Percentiles rank a stretch among this genome's conserved stretches.
Evolutionary conservation across 1,140 invertebrate species (phyloP).

Genomic region (Anastrepha obliqua): DNA sequence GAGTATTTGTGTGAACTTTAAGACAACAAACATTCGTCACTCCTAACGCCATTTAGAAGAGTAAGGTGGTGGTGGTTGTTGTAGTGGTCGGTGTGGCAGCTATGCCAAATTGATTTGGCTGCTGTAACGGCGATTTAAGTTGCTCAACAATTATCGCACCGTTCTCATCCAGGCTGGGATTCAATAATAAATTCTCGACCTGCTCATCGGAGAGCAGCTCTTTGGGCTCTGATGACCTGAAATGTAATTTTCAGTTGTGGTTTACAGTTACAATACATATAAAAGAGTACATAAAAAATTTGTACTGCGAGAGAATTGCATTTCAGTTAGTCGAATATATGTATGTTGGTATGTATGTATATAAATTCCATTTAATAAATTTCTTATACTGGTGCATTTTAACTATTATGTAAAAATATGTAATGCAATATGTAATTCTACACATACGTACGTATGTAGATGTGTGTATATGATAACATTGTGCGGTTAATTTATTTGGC

Average conservation of each 20-base stretch:
- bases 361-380: slow-evolving; percentile 9
- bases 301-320: slow-evolving; percentile 26
- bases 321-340: slow-evolving; percentile 15
- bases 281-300: slow-evolving; percentile 40
- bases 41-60: background rate
- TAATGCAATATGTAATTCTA: slow-evolving; percentile 29
- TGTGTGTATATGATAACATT: slow-evolving; percentile 39
- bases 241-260: slow-evolving; percentile 60
- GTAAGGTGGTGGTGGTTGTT: slow-evolving; percentile 23
- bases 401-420: slow-evolving; percentile 16
- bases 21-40: background rate
- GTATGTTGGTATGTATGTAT: background rate
- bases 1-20: background rate
- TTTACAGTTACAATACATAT: slow-evolving; percentile 26
- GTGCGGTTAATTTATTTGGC: slow-evolving; percentile 34
- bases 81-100: slow-evolving; percentile 12
- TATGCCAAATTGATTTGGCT: slow-evolving; percentile 55
- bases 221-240: slow-evolving; percentile 72
- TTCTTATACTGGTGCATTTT: background rate
- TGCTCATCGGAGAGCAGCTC: slow-evolving; percentile 73
- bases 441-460: background rate
- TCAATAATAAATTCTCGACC: slow-evolving; percentile 73
- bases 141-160: slow-evolving; percentile 70
- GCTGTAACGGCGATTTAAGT: slow-evolving; percentile 66
- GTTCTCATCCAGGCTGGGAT: slow-evolving; percentile 70